Evolutionary conservation across 2,113 vertebrate genomes (phyloP).

Genomic region (Carettochelys insculpta): DNA sequence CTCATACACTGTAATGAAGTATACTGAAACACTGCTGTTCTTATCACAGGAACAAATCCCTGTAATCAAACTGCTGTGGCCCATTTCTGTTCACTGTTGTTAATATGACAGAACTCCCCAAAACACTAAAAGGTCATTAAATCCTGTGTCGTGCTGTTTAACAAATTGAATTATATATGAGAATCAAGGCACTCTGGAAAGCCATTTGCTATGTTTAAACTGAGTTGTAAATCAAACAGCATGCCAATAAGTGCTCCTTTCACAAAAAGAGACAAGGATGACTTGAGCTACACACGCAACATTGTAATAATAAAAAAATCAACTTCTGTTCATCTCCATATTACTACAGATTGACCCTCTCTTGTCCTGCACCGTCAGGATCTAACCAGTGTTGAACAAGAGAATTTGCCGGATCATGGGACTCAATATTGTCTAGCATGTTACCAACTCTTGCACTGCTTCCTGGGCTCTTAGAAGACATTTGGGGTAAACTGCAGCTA

Average conservation of each 20-base stretch:
- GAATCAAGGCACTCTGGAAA: constrained; percentile 1
- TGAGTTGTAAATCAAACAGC: background rate
- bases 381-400: too few species aligned
- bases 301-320: background rate
- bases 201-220: background rate
- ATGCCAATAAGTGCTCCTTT: background rate
- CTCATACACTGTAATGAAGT: background rate
- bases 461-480: too few species aligned
- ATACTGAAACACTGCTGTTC: background rate
- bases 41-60: background rate
- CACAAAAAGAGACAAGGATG: background rate
- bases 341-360: too few species aligned
- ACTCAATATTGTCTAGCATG: too few species aligned
- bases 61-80: background rate
- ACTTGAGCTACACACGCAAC: background rate
- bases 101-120: background rate
- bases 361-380: too few species aligned
- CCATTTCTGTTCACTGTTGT: background rate
- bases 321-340: background rate
- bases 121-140: background rate
- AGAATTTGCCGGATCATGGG: too few species aligned
- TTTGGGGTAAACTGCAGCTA: too few species aligned
- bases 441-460: too few species aligned
- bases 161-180: background rate
- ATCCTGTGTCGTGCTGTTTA: background rate